Evolutionary conservation across 2,888 invertebrate species (phyloP).

Genomic region (Anoplius nigerrimus): DNA sequence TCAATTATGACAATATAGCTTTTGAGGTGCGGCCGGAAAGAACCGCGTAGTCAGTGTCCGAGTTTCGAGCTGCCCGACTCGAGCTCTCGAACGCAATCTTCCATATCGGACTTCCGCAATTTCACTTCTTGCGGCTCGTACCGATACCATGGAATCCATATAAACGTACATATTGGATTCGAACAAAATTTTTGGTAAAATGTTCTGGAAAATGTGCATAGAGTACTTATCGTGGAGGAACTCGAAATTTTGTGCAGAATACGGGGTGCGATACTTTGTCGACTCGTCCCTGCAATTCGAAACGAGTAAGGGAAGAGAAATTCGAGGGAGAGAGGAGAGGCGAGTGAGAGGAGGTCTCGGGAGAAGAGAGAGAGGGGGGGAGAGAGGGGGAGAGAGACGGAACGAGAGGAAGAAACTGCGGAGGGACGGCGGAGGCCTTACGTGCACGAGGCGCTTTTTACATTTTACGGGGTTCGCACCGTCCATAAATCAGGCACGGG

Average conservation of each 20-base stretch:
- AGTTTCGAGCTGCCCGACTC: no score
- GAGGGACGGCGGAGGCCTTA: conserved; percentile 11
- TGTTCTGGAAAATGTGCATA: no score
- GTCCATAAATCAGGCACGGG: conserved; percentile 67
- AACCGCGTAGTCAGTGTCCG: background rate
- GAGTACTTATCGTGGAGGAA: no score
- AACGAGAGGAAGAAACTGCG: background rate
- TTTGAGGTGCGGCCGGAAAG: conserved; percentile 8
- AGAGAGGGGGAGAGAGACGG: background rate
- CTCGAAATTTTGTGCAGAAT: conserved; percentile 1
- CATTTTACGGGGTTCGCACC: conserved; percentile 65
- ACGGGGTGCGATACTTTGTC: background rate
- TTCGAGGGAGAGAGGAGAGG: conserved; percentile 2
- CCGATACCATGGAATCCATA: no score
- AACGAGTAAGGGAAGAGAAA: conserved; percentile 1
- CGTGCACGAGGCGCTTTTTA: conserved; percentile 58
- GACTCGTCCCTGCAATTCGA: conserved; percentile 8
- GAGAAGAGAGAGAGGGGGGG: background rate
- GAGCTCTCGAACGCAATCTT: no score
- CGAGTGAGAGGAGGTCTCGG: background rate
- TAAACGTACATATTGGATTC: no score
- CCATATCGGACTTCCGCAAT: no score
- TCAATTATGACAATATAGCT: conserved; percentile 67
- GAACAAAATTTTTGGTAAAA: no score
- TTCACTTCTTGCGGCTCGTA: no score